Evolutionary conservation across 2,113 vertebrate species (phyloP).

Genomic region (Hylia prasina): DNA sequence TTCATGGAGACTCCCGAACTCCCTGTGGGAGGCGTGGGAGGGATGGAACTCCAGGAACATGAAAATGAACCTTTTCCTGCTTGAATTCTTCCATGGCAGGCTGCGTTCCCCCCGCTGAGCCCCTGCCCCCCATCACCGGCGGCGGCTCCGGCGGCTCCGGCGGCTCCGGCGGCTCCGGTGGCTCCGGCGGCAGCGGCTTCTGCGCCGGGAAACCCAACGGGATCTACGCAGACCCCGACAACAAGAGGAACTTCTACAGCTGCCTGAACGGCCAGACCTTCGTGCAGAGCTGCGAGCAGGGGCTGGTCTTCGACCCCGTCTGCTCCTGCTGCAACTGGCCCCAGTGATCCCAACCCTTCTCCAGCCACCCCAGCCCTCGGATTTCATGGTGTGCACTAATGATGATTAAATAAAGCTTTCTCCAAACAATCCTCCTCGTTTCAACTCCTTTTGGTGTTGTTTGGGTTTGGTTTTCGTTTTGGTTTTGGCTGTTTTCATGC

Average conservation of each 20-base stretch:
- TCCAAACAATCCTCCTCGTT: not conserved
- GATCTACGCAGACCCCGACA: conserved; percentile 64
- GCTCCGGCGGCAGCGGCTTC: conserved; percentile 41
- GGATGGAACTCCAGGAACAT: fast-evolving
- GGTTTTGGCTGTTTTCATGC: fast-evolving
- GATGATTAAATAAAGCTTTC: not conserved
- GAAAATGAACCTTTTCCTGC: not conserved
- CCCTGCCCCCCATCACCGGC: conserved; percentile 26
- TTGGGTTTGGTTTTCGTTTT: too few species aligned
- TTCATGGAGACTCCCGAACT: fast-evolving
- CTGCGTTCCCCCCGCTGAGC: not conserved
- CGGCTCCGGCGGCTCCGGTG: not conserved
- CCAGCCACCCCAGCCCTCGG: fast-evolving
- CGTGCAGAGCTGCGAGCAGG: not conserved
- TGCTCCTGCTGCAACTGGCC: conserved; percentile 75
- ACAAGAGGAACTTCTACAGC: conserved; percentile 68
- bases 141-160: not conserved
- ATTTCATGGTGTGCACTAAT: fast-evolving
- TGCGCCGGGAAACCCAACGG: conserved; percentile 72
- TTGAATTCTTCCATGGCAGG: conserved; percentile 43
- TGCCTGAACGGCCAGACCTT: conserved; percentile 56
- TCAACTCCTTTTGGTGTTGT: too few species aligned
- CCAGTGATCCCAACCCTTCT: fast-evolving
- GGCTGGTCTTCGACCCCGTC: conserved; percentile 67
- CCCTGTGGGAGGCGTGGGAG: fast-evolving